Evolutionary conservation across 2,888 invertebrate species (phyloP), one percentile per base, ranked within the genome.

Genomic region (Melangyna quadrimaculata): DNA sequence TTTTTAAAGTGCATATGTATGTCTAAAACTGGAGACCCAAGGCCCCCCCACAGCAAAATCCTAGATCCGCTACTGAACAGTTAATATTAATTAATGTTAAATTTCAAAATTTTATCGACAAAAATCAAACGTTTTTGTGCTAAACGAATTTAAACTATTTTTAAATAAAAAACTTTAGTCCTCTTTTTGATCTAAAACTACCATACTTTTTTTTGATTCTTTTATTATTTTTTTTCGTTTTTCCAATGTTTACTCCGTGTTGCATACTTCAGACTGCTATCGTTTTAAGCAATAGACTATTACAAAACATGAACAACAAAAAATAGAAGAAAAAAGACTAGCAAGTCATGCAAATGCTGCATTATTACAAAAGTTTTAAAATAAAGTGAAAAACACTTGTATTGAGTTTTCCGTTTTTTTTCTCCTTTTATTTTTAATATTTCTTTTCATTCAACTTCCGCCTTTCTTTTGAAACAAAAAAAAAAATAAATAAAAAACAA

Each of bases 281-380:
- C 48, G 24, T 69, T 69, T 7, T 37, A 37, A 69, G 69, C 51
- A 69, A 69, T 45, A 45, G 37, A 43, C 53, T 53, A 67, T 19
- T 17, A 45, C 55, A 55, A 55, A 55, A 27, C 43, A 45, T 19
- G 43, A 65, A 24, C 17, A 65, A 27, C 2, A 29, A 55, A 4
- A 29, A 29, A 32, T 19, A 9, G n/a, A 48, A 59, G 8, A 17
- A 40, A 7, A 29, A 55, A 45, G 32, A 65, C 14, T 40, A 55
- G n/a, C 63, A 40, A 75, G 57, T 67, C 65, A 67, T 55, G 74
- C 74, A 67, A 53, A 75, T 57, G 43, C 65, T 75, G 32, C 65
- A 75, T 67, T 75, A 75, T 75, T 75, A 67, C 65, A 57, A 75
- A 75, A 75, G 74, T 75, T 75, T 57, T 32, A 65, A 75, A 53